Base-by-base conservation (phyloP, 2,113 vertebrate genomes). In the Chloropsis hardwickii region DNA sequence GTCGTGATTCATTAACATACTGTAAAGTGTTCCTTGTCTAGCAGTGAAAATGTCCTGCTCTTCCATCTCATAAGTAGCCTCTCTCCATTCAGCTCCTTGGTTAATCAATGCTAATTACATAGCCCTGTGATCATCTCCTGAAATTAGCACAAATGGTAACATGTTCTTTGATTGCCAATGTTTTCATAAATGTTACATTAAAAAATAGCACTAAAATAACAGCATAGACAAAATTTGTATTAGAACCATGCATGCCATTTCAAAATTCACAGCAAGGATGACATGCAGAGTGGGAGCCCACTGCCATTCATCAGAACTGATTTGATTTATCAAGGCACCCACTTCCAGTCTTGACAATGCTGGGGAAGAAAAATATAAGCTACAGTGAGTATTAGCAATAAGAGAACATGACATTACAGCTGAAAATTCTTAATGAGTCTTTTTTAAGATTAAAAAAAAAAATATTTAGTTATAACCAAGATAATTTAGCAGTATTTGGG, bases 41-140 rank as follows among this genome's bases (percentile, higher is more conserved):
- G 64, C 70, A 92, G 74, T 84, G 58, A 96, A 94, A 96, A 94
- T 87, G 76, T 74, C 86, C 45, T 58, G 76, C 92, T 94, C 77
- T 83, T 77, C 87, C 87, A 88, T 88, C 89, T 96, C 91, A 7
- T 91, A 97, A 97, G 92, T 94, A 92, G 71, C 93, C 79, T 89
- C 69, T 96, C 88, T 88, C 74, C 53, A 90, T 78, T 95, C 88
- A 97, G 79, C 84, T 97, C 84, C 97, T 97, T 87, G 88, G 95
- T 96, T 97, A 97, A 98, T 98, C 94, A 96, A 94, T 95, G 93
- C 81, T 97, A 96, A 98, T 96, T 97, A 95, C 91, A 96, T 62
- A 97, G 71, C 66, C 93, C 67, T 96, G 44, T 91, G 95, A 97
- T 97, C 89, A 94, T 93, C 92, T 94, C 87, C 95, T 81, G 78